These are phyloP conservation scores for Caracal caracal DNA, from an alignment of 2,113 vertebrate species.

Conservation along the genomic window DNA sequence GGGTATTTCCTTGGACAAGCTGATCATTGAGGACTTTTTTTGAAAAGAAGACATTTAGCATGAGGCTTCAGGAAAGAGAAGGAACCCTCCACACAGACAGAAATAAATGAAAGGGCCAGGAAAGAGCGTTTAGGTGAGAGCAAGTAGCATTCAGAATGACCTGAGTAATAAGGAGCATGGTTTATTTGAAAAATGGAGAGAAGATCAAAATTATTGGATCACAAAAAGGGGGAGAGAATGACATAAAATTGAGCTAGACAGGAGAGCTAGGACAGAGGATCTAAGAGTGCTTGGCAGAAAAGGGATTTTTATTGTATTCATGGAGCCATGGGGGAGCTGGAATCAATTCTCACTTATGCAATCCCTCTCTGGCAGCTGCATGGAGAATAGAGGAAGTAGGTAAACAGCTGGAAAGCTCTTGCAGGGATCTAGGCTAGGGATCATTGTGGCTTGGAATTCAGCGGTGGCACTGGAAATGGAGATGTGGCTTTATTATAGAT, in stretches of 20 bases:
- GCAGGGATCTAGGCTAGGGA: background rate
- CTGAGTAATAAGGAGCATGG: background rate
- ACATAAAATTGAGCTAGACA: background rate
- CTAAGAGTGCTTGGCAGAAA: background rate
- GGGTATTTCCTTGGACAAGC: background rate
- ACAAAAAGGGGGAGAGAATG: background rate
- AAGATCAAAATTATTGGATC: background rate
- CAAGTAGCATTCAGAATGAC: background rate
- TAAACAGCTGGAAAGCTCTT: background rate
- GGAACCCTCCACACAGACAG: background rate
- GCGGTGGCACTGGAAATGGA: background rate
- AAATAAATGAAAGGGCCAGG: background rate
- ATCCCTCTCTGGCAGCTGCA: background rate
- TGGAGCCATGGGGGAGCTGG: background rate
- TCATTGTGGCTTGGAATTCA: background rate
- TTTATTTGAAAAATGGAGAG: background rate
- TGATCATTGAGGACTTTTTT: background rate
- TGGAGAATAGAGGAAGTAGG: background rate
- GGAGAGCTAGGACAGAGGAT: background rate
- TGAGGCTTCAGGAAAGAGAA: constrained; percentile 21
- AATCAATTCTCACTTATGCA: constrained; percentile 37
- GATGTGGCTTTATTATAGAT: background rate
- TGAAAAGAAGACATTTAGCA: constrained; percentile 34
- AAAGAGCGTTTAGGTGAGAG: background rate
- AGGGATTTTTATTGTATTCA: constrained; percentile 39